These are phyloP conservation scores for Xylocopa sonorina DNA, from an alignment of 1,140 invertebrate species.

Conservation along the genomic window DNA sequence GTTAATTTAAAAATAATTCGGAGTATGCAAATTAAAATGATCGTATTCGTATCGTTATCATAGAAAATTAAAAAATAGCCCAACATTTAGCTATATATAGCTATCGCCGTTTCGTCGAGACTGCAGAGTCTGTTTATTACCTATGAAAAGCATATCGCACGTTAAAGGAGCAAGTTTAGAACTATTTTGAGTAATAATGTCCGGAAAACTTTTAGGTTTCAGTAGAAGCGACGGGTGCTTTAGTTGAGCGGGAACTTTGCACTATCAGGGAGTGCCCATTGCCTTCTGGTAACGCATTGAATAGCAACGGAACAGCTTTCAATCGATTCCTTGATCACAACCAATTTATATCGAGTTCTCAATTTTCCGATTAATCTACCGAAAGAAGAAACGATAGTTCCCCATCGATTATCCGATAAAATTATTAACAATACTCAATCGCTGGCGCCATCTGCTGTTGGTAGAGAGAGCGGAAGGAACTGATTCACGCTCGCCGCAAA, in stretches of 20 bases:
- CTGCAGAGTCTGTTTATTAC: too few relatives aligned
- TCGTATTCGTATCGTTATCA: too few relatives aligned
- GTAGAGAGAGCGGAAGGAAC: not conserved
- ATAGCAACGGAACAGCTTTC: not conserved
- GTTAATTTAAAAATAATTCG: too few relatives aligned
- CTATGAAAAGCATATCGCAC: too few relatives aligned
- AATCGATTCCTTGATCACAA: not conserved
- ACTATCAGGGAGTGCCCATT: not conserved
- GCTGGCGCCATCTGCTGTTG: conserved; percentile 28
- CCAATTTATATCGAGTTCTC: not conserved
- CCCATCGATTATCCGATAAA: not conserved
- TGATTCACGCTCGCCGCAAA: not conserved
- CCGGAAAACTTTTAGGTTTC: not conserved
- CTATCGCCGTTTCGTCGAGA: too few relatives aligned
- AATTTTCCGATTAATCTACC: not conserved
- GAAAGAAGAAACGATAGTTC: too few relatives aligned
- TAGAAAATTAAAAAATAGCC: too few relatives aligned
- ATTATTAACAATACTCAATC: not conserved
- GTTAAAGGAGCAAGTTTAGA: not conserved
- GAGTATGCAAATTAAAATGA: too few relatives aligned
- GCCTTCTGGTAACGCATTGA: too few relatives aligned
- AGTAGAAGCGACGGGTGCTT: not conserved
- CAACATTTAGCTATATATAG: too few relatives aligned
- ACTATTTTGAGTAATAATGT: not conserved
- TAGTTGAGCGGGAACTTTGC: not conserved